Conservation (phyloP, 2,888 invertebrate genomes). For the Meghimatium bilineatum region DNA sequence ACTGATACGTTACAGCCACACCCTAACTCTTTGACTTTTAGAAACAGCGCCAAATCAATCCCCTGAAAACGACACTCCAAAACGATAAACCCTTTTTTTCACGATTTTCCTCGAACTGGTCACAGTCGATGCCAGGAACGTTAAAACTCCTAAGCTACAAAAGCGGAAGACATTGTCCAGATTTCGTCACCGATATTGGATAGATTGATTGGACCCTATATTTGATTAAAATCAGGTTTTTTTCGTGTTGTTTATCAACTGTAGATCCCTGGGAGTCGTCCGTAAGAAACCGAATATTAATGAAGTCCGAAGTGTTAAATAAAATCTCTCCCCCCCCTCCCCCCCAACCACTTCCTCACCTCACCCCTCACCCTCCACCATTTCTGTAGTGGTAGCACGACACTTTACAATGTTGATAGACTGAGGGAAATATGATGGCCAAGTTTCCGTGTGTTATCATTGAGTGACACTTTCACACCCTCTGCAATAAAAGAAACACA, state of each 20-base stretch:
- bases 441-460: neutral
- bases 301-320: neutral
- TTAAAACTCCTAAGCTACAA: constrained; percentile 23
- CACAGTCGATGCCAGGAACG: constrained; percentile 15
- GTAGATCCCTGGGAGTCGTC: neutral
- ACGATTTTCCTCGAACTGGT: neutral
- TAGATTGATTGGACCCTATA: constrained; percentile 35
- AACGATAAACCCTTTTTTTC: constrained; percentile 18
- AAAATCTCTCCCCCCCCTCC: no score
- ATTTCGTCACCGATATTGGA: neutral
- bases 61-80: neutral
- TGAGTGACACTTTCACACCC: constrained; percentile 4
- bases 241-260: constrained; percentile 7
- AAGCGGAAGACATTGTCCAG: constrained; percentile 28
- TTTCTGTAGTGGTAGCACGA: no score
- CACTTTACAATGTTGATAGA: neutral
- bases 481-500: neutral
- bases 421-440: neutral
- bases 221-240: constrained; percentile 17
- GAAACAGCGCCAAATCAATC: neutral
- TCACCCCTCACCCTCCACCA: no score
- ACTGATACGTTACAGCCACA: constrained; percentile 15
- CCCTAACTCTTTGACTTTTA: constrained; percentile 38
- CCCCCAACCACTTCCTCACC: no score
- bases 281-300: constrained; percentile 21